phyloP scores from a whole-genome alignment of 2,797 vertebrate genomes.

The Neosilurus mollespiculum region DNA sequence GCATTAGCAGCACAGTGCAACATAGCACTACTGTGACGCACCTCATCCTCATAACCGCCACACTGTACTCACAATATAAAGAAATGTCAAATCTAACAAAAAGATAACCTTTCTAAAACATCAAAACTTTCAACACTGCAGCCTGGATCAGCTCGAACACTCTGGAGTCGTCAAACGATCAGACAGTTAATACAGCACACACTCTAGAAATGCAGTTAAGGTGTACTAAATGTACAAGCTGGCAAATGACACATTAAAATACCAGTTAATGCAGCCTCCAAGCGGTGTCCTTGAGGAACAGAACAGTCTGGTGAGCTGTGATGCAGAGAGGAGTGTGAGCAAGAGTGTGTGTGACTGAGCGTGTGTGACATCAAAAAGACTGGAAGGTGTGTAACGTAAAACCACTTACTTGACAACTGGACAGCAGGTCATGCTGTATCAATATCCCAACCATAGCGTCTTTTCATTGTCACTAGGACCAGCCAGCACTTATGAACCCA shows the following conservation, averaged over 20 bases:
- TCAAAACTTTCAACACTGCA: slow-evolving; percentile 2
- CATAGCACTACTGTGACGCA: slow-evolving; percentile 41
- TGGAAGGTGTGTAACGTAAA: slow-evolving; percentile 54
- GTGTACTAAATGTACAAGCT: slow-evolving; percentile 7
- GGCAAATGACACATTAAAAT: slow-evolving; percentile 19
- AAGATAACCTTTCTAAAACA: not conserved
- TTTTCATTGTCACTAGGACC: slow-evolving; percentile 25
- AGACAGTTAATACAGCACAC: not conserved
- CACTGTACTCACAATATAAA: slow-evolving; percentile 18
- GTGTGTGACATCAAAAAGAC: slow-evolving; percentile 40
- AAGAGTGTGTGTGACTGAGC: slow-evolving; percentile 18
- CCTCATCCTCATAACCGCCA: slow-evolving; percentile 47
- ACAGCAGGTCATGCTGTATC: slow-evolving; percentile 41
- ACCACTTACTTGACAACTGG: slow-evolving; percentile 50
- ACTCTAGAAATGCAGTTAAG: not conserved
- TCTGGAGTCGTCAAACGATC: not conserved
- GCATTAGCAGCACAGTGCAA: slow-evolving; percentile 46
- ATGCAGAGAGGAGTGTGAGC: slow-evolving; percentile 33
- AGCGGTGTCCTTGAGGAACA: slow-evolving; percentile 50
- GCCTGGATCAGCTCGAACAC: not conserved
- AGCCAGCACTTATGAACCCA: not conserved
- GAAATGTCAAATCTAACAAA: slow-evolving; percentile 6
- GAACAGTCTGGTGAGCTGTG: slow-evolving; percentile 44
- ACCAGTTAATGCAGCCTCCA: slow-evolving; percentile 39
- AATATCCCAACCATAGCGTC: slow-evolving; percentile 39